Base-by-base conservation (phyloP, 2,888 invertebrate species). In the Cyclophora albipunctata region DNA sequence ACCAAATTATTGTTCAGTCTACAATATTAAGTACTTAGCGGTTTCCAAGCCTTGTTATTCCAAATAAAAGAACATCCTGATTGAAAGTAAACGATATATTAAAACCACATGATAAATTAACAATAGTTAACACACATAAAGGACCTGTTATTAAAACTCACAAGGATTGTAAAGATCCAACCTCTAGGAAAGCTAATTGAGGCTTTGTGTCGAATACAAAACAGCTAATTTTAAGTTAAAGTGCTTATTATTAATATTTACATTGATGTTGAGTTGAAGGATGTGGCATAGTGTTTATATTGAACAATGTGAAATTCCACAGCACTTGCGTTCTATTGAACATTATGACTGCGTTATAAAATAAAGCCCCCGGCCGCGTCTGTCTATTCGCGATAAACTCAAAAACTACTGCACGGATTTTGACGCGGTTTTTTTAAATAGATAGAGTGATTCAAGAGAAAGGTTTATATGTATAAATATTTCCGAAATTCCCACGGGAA, bases 141-240 rank as follows among this genome's bases (percentile, higher is more conserved):
- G 58, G 63, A 62, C 67, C 69, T 67, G 69, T 80, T 78, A 78
- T 78, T 79, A 76, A 80, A 74, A 76, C 69, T 65, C 63, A 66
- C 57, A 61, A 60, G 65, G 58, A 62, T 58, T 63, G 63, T 64
- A 68, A 66, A 63, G 64, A 71, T 64, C 63, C 71, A 71, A 74
- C 70, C 75, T 75, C 70, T 74, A 64, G 64, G 75, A 78, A 76
- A 74, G 75, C 69, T 84, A 84, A 85, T 86, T 86, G 83, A 78
- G 72, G 83, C 78, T 75, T 83, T 78, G 73, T 78, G 75, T 77
- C 71, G 69, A 71, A 69, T 81, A 84, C 83, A 84, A 84, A 85
- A 85, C 81, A 73, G 79, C 74, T 85, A 87, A 85, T 87, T 86
- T 84, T 80, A 78, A 73, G 71, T 78, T 66, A 66, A 80, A 84